A percentile compares a stretch with the other conserved stretches of the same genome.
Evolutionary conservation across 30 jellyfish, hydroid and myxozoan species (phyloP).

Genomic region (Sanderia malayensis): DNA sequence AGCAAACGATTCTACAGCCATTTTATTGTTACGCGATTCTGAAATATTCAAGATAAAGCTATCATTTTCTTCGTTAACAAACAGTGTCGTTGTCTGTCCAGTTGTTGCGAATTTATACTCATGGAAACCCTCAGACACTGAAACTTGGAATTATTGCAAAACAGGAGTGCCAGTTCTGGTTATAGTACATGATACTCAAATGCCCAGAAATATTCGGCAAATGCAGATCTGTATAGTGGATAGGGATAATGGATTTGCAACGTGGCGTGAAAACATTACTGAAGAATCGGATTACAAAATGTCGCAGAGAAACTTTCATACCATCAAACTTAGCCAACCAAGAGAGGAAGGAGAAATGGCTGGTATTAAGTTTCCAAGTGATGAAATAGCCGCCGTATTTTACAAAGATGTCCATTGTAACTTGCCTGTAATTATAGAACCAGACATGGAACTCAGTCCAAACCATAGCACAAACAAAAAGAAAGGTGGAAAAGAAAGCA

Average conservation of each 20-base stretch:
- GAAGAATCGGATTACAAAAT: constrained; percentile 70
- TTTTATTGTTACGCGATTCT: constrained; percentile 43
- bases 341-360: constrained; percentile 80
- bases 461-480: constrained; percentile 34
- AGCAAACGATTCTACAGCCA: not conserved
- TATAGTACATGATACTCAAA: constrained; percentile 51
- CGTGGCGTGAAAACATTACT: constrained; percentile 79
- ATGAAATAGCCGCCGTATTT: constrained; percentile 73
- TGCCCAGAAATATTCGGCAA: constrained; percentile 15
- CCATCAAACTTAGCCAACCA: constrained; percentile 55
- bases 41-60: constrained; percentile 83
- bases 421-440: constrained; percentile 52
- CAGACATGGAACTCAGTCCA: constrained; percentile 33
- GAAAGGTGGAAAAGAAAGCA: not conserved
- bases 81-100: constrained; percentile 86
- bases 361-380: constrained; percentile 79
- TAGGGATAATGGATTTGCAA: constrained; percentile 82
- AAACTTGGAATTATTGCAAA: constrained; percentile 81
- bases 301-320: constrained; percentile 77
- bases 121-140: constrained; percentile 72
- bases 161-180: constrained; percentile 86
- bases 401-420: constrained; percentile 71
- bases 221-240: constrained; percentile 81
- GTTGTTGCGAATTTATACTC: constrained; percentile 70
- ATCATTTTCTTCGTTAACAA: constrained; percentile 80